Evolutionary conservation across 2,113 vertebrate genomes (phyloP).

Genomic region (Alces alces): DNA sequence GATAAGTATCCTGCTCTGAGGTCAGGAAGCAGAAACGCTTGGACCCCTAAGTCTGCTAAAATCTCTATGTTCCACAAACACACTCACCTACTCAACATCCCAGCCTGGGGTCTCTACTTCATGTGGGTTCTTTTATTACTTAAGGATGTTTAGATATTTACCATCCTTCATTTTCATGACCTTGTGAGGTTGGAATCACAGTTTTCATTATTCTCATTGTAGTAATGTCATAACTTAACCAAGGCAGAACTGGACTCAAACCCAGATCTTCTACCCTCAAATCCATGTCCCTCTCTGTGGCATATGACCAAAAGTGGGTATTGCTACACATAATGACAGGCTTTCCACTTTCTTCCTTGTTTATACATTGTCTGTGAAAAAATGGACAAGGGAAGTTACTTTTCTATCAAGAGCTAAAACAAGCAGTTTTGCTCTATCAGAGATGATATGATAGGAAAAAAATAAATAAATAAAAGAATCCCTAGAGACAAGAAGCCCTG

Average conservation of each 20-base stretch:
- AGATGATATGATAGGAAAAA: not conserved
- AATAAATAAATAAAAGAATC: not conserved
- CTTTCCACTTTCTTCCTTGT: not conserved
- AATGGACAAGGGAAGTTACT: not conserved
- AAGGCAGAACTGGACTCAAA: not conserved
- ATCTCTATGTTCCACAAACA: not conserved
- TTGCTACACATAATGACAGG: not conserved
- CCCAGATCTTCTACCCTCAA: not conserved
- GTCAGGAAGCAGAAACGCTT: not conserved
- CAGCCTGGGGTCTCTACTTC: not conserved
- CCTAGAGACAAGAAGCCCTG: not conserved
- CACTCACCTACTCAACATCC: not conserved
- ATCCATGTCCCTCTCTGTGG: not conserved
- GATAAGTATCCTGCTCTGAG: not conserved
- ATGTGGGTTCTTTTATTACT: not conserved
- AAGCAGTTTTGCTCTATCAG: not conserved
- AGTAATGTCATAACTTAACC: not conserved
- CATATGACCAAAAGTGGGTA: not conserved
- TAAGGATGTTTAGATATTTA: not conserved
- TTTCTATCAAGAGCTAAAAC: constrained; percentile 2
- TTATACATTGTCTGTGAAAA: not conserved
- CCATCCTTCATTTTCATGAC: not conserved
- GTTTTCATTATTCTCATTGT: not conserved
- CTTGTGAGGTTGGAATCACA: not conserved
- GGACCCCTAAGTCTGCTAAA: not conserved